Percentiles rank a stretch among this genome's conserved stretches.
Conservation (phyloP, 2,797 vertebrate genomes). For the Periparus ater region DNA sequence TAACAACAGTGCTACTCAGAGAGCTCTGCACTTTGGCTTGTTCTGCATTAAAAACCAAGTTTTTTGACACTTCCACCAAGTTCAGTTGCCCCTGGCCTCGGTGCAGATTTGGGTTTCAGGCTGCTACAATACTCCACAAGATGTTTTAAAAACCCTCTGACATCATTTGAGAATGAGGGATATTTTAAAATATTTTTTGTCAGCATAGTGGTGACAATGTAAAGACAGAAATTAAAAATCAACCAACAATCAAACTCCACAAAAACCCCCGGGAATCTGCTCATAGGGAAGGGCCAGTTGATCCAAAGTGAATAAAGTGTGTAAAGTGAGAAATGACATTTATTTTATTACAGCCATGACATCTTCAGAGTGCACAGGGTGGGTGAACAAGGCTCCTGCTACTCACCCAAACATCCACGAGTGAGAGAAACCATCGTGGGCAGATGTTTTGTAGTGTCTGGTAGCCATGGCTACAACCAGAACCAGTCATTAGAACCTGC, state of each 20-base stretch:
- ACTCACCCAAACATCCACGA: not conserved
- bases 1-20: not conserved
- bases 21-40: not conserved
- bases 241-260: not conserved
- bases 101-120: not conserved
- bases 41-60: not conserved
- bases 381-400: not conserved
- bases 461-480: not conserved
- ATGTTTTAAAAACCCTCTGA: not conserved
- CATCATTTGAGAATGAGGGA: not conserved
- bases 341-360: not conserved
- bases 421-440: not conserved
- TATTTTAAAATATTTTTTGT: not conserved
- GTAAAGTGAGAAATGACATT: not conserved
- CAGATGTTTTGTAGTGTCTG: rapidly evolving
- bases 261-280: not conserved
- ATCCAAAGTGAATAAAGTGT: not conserved
- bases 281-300: not conserved
- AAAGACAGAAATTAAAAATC: not conserved
- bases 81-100: not conserved
- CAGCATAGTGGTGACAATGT: not conserved
- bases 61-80: not conserved
- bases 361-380: not conserved
- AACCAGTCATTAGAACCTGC: not conserved
- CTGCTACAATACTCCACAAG: not conserved